phyloP scores from a whole-genome alignment of 2,888 invertebrate genomes.

The Mesoligia furuncula region DNA sequence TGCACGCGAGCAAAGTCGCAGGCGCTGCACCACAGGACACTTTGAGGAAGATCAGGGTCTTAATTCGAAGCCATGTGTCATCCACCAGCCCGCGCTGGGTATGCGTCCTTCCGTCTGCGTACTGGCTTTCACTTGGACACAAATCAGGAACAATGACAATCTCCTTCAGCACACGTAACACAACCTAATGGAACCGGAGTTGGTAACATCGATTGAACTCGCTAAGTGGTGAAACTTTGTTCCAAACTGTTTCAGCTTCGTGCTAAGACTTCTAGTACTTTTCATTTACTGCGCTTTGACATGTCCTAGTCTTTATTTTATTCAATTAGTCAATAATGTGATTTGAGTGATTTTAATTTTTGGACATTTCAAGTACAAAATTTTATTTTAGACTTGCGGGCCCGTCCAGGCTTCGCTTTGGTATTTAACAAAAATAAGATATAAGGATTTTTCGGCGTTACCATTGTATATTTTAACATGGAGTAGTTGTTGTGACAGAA shows the following conservation, averaged over 20 bases:
- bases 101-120: too few species aligned
- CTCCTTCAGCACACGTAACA: slow-evolving; percentile 40
- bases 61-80: too few species aligned
- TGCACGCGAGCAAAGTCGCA: too few species aligned
- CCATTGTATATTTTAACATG: too few species aligned
- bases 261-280: slow-evolving; percentile 30
- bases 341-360: not conserved
- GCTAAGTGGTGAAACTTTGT: slow-evolving; percentile 56
- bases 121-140: not conserved
- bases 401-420: too few species aligned
- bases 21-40: too few species aligned
- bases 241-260: slow-evolving; percentile 41
- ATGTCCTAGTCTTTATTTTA: not conserved
- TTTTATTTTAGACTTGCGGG: too few species aligned
- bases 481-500: too few species aligned
- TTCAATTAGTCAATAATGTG: not conserved
- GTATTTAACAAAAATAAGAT: too few species aligned
- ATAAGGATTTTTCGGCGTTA: too few species aligned
- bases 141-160: not conserved
- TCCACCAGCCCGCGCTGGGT: not conserved
- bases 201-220: slow-evolving; percentile 63
- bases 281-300: slow-evolving; percentile 47
- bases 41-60: too few species aligned
- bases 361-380: not conserved
- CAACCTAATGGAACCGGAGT: slow-evolving; percentile 5